Evolutionary conservation across 2,888 invertebrate genomes (phyloP).

Genomic region (Arrhopalites spinosus): DNA sequence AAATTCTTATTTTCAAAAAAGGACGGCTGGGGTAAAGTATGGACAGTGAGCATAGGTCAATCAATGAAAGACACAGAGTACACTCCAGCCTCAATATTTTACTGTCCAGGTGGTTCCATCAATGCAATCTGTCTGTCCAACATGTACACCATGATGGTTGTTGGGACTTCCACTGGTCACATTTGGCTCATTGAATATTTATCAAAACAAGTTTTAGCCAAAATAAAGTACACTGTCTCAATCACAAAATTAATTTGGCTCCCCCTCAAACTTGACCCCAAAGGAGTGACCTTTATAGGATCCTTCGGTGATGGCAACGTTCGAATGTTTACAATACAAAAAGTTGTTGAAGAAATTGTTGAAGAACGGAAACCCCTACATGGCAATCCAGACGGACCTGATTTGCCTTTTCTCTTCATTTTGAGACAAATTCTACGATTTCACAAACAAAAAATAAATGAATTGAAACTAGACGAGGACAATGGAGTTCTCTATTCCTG

Average conservation of each 20-base stretch:
- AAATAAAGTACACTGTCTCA: conserved; percentile 67
- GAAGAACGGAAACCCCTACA: neutral
- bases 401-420: conserved; percentile 39
- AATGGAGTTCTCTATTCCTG: conserved; percentile 48
- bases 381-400: neutral
- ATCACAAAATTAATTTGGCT: conserved; percentile 69
- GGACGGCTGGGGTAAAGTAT: conserved; percentile 86
- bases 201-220: conserved; percentile 66
- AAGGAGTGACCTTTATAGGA: conserved; percentile 70
- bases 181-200: conserved; percentile 75
- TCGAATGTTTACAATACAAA: conserved; percentile 60
- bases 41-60: conserved; percentile 71
- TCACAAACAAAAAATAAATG: conserved; percentile 41
- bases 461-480: conserved; percentile 46
- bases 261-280: conserved; percentile 66
- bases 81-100: conserved; percentile 64
- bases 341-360: neutral
- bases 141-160: conserved; percentile 71
- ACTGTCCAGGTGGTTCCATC: conserved; percentile 77
- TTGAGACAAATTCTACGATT: conserved; percentile 44
- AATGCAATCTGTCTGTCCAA: conserved; percentile 72
- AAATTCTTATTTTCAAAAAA: conserved; percentile 58
- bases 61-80: conserved; percentile 60
- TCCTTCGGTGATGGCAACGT: conserved; percentile 76
- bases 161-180: conserved; percentile 74